Conservation (phyloP, 2,888 invertebrate genomes). For the Augochlorella aurata region DNA sequence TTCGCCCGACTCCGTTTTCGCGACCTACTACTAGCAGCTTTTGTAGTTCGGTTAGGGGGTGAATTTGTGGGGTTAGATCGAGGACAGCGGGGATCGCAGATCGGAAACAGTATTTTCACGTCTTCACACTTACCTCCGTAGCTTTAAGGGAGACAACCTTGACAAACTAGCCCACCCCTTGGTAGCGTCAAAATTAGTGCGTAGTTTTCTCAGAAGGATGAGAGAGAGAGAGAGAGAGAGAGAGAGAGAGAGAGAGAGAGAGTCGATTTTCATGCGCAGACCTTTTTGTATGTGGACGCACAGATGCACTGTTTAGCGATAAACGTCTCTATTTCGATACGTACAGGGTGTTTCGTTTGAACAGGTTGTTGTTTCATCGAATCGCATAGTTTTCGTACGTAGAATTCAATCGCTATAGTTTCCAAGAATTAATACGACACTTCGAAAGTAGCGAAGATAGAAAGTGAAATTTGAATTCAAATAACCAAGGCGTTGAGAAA, state of each 20-base stretch:
- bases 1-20: conserved; percentile 4
- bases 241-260: not conserved
- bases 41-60: not conserved
- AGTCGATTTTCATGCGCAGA: conserved; percentile 19
- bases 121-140: conserved; percentile 57
- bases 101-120: conserved; percentile 42
- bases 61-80: not conserved
- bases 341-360: not conserved
- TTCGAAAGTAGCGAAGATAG: no score
- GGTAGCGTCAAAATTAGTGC: conserved; percentile 37
- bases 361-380: not conserved
- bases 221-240: not conserved
- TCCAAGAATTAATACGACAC: no score
- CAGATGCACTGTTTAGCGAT: not conserved
- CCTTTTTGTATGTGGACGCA: not conserved
- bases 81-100: conserved; percentile 27
- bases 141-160: conserved; percentile 44
- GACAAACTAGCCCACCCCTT: conserved; percentile 4
- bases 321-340: not conserved
- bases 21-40: not conserved
- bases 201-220: conserved; percentile 1
- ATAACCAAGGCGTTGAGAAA: no score
- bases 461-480: no score
- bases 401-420: no score
- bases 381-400: not conserved